phyloP scores from a whole-genome alignment of 1,140 invertebrate genomes.

The Anastrepha obliqua region DNA sequence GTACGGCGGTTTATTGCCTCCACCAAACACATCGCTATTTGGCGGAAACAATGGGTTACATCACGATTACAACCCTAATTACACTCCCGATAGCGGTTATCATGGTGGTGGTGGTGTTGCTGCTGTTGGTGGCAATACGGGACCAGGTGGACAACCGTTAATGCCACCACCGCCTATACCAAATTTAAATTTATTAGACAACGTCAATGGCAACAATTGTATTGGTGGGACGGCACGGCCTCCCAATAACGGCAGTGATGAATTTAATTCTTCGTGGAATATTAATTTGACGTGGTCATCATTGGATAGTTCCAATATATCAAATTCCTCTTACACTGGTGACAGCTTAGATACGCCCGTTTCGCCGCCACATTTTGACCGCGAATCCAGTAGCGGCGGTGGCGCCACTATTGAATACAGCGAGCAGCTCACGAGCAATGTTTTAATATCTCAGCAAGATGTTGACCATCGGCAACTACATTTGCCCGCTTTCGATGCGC shows the following conservation, averaged over 20 bases:
- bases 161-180: conserved; percentile 64
- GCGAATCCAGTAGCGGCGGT: conserved; percentile 75
- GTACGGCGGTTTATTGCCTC: conserved; percentile 53
- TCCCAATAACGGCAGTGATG: conserved; percentile 57
- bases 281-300: conserved; percentile 72
- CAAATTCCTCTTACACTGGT: conserved; percentile 61
- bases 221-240: neutral
- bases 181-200: conserved; percentile 72
- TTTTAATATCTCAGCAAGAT: conserved; percentile 75
- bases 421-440: conserved; percentile 62
- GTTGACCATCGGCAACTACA: conserved; percentile 77
- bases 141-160: conserved; percentile 60
- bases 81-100: conserved; percentile 55
- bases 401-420: conserved; percentile 77
- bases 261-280: conserved; percentile 71
- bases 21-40: conserved; percentile 54
- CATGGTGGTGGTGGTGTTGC: conserved; percentile 53
- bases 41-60: conserved; percentile 54
- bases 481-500: conserved; percentile 60
- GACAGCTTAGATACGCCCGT: conserved; percentile 77
- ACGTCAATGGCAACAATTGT: neutral
- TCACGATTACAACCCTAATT: conserved; percentile 58
- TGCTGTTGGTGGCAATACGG: conserved; percentile 34
- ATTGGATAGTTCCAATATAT: conserved; percentile 62
- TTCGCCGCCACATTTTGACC: conserved; percentile 81